These are phyloP conservation scores for Actenoides lindsayi DNA, from an alignment of 2,113 vertebrate species.

Conservation along the genomic window DNA sequence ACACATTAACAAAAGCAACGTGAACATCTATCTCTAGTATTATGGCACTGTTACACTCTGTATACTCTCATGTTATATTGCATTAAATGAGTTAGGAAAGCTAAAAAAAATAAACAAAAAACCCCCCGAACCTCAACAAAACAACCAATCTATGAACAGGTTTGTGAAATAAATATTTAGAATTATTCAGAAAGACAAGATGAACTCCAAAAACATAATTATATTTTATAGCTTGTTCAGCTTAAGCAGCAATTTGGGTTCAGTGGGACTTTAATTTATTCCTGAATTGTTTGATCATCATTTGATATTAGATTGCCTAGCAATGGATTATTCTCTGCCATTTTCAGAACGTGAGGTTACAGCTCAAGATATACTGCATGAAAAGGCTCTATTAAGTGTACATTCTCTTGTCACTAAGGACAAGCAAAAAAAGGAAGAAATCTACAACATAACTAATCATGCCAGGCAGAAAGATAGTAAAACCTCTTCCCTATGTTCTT, in stretches of 20 bases:
- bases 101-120: neutral
- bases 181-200: neutral
- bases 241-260: conserved; percentile 23
- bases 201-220: conserved; percentile 7
- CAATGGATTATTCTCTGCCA: neutral
- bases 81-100: neutral
- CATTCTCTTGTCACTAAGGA: neutral
- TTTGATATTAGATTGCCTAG: conserved; percentile 10
- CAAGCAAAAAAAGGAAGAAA: neutral
- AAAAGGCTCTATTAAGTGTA: neutral
- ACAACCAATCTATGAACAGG: neutral
- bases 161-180: neutral
- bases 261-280: conserved; percentile 27
- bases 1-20: neutral
- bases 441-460: neutral
- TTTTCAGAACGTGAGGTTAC: neutral
- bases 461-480: neutral
- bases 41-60: neutral
- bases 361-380: neutral
- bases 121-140: too few species aligned
- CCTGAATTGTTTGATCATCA: conserved; percentile 27
- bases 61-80: neutral
- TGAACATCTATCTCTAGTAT: neutral
- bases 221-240: conserved; percentile 19
- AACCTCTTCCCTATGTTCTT: neutral